Evolutionary conservation across 2,113 vertebrate genomes (phyloP).

Genomic region (Etia nguti): DNA sequence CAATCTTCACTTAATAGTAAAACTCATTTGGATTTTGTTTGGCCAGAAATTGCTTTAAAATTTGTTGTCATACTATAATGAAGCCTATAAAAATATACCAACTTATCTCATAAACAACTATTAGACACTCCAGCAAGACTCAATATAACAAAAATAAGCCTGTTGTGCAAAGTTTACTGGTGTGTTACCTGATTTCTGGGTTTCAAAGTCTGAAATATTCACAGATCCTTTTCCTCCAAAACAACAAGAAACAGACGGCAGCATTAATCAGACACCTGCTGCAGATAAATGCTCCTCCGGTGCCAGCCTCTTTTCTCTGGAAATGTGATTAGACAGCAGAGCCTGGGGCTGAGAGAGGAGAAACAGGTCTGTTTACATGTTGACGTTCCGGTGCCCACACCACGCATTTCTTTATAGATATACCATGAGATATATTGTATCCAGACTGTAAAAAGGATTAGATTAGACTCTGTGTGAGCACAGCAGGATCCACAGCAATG

Average conservation of each 20-base stretch:
- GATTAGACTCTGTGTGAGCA: conserved; percentile 20
- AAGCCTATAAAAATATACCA: neutral
- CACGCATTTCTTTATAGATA: neutral
- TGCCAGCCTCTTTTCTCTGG: conserved; percentile 25
- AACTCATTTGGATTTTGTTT: neutral
- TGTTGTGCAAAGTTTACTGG: neutral
- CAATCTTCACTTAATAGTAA: neutral
- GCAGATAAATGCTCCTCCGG: conserved; percentile 9
- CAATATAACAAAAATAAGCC: neutral
- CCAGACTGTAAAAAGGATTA: conserved; percentile 27
- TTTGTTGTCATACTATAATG: neutral
- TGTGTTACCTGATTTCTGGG: neutral
- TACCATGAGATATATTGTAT: neutral
- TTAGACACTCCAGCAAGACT: neutral
- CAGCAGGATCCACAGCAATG: conserved; percentile 37
- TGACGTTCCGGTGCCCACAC: neutral
- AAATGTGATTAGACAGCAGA: conserved; percentile 43
- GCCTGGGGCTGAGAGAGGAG: neutral
- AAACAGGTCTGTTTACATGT: neutral
- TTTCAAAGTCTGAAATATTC: neutral
- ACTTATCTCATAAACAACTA: neutral
- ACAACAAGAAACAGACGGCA: conserved; percentile 5
- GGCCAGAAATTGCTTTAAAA: neutral
- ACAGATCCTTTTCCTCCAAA: neutral
- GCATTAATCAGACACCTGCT: conserved; percentile 44